Conservation (phyloP, 2,797 vertebrate species). For the Strix occidentalis region DNA sequence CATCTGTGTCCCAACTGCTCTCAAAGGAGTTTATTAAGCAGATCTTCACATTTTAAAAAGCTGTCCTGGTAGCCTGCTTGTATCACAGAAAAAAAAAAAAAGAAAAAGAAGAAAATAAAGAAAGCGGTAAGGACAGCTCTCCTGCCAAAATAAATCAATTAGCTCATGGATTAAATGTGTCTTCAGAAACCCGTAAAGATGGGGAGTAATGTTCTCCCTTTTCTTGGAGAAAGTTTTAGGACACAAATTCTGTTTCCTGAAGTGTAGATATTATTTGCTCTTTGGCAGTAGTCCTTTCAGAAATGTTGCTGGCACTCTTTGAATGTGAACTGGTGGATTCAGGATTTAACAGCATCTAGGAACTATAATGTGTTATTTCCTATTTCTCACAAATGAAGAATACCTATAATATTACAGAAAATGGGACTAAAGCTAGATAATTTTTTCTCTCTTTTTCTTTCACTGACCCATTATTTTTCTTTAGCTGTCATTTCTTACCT, state of each 20-base stretch:
- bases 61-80: neutral
- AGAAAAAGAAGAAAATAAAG: no score
- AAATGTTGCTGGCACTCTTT: neutral
- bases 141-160: constrained; percentile 35
- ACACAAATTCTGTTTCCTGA: neutral
- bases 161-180: constrained; percentile 11
- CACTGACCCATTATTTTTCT: neutral
- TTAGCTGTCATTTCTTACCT: neutral
- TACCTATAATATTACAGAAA: neutral
- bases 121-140: neutral
- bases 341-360: neutral
- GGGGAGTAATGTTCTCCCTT: neutral
- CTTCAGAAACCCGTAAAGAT: neutral
- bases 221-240: neutral
- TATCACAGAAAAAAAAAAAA: neutral
- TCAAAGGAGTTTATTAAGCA: neutral
- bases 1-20: neutral
- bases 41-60: constrained; percentile 11
- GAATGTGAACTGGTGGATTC: neutral
- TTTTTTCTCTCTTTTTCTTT: neutral
- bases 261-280: neutral
- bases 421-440: neutral
- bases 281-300: neutral
- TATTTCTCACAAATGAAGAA: neutral
- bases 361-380: neutral